Conservation (phyloP, 2,797 vertebrate genomes). For the Propithecus deckenii region DNA sequence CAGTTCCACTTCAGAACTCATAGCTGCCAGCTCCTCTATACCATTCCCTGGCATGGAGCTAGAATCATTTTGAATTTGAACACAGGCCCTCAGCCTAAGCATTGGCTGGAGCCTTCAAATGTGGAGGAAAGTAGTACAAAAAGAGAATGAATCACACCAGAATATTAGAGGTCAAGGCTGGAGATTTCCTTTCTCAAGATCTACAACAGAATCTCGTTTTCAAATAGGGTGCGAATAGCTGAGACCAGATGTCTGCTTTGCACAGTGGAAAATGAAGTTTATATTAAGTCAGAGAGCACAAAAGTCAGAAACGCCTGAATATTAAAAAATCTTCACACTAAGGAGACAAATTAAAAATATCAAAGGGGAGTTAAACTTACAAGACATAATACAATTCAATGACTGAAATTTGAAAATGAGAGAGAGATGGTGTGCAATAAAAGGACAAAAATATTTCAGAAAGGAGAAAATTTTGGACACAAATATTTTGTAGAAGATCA, state of each 20-base stretch:
- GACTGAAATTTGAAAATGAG: neutral
- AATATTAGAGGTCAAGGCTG: neutral
- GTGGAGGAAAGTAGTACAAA: neutral
- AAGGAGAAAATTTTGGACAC: neutral
- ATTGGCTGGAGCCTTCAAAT: neutral
- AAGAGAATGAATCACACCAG: neutral
- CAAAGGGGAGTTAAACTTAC: neutral
- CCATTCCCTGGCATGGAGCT: too few species aligned
- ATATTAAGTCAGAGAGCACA: neutral
- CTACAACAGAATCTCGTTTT: neutral
- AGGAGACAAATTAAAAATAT: neutral
- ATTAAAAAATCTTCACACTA: neutral
- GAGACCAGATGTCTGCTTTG: neutral
- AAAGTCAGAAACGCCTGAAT: neutral
- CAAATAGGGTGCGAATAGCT: neutral
- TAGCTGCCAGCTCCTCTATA: neutral
- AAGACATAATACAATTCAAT: neutral
- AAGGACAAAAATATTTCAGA: neutral
- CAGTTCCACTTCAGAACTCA: neutral
- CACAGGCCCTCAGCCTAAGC: neutral
- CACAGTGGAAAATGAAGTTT: neutral
- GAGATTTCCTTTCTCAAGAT: neutral
- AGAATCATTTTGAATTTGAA: neutral
- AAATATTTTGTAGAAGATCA: neutral
- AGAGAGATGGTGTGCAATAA: neutral